phyloP scores from a whole-genome alignment of 2,797 vertebrate species.

The Cuculus canorus region DNA sequence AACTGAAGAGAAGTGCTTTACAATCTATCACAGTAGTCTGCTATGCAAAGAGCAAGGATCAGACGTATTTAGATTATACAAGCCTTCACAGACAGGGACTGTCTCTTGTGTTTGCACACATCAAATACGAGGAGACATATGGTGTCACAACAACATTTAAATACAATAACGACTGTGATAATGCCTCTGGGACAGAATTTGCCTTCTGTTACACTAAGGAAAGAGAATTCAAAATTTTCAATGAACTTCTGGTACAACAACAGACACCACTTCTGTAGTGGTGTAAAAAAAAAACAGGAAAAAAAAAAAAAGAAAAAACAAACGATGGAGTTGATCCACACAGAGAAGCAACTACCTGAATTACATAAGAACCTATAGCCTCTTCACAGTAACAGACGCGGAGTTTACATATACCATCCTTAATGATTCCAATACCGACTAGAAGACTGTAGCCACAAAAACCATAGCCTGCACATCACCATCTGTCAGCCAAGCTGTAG shows the following conservation, averaged over 20 bases:
- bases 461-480: background rate
- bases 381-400: background rate
- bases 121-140: constrained; percentile 22
- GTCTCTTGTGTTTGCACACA: constrained; percentile 37
- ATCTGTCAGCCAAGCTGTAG: background rate
- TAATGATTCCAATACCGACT: background rate
- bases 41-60: constrained; percentile 14
- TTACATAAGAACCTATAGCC: background rate
- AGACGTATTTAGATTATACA: background rate
- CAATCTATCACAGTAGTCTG: background rate
- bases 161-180: constrained; percentile 57
- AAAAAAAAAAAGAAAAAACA: background rate
- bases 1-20: constrained; percentile 6
- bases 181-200: constrained; percentile 50
- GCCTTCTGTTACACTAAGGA: constrained; percentile 42
- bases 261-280: background rate
- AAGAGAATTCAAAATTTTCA: constrained; percentile 28
- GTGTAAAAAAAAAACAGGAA: background rate
- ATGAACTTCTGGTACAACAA: background rate
- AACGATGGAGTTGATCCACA: background rate
- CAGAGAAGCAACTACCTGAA: background rate
- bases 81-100: background rate
- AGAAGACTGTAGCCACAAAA: background rate
- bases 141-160: constrained; percentile 63
- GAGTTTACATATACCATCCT: background rate